These are phyloP conservation scores for Gastracanthus pulcherrimus DNA, from an alignment of 2,888 invertebrate species.

Conservation along the genomic window DNA sequence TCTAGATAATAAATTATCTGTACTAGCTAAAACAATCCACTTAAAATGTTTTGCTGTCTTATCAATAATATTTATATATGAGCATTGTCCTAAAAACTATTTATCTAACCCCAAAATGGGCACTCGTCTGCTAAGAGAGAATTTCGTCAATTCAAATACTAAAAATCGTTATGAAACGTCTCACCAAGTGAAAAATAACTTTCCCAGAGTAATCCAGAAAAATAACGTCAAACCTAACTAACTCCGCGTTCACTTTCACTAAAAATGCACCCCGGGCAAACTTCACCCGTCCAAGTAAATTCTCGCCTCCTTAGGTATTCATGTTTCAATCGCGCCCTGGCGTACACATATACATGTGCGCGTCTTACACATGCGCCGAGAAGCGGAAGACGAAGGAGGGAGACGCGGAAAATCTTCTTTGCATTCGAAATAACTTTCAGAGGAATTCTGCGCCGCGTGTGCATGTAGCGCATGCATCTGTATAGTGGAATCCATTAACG, in stretches of 20 bases:
- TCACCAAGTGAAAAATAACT: not conserved
- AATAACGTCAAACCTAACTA: not conserved
- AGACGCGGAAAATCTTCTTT: slow-evolving; percentile 7
- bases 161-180: too few relatives aligned
- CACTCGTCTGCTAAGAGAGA: too few relatives aligned
- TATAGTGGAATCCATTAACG: not conserved
- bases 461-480: not conserved
- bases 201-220: not conserved
- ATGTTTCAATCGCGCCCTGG: not conserved
- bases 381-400: not conserved
- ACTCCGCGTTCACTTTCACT: not conserved
- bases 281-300: not conserved
- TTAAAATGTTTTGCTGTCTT: too few relatives aligned
- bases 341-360: not conserved
- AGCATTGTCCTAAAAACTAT: too few relatives aligned
- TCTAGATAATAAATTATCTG: too few relatives aligned
- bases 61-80: too few relatives aligned
- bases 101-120: too few relatives aligned
- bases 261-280: not conserved
- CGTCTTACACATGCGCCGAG: not conserved
- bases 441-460: not conserved
- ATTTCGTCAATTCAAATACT: too few relatives aligned
- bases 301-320: slow-evolving; percentile 2
- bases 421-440: slow-evolving; percentile 5
- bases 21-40: too few relatives aligned